Conservation (phyloP, 2,888 invertebrate genomes). For the Ernsta delagoae region DNA sequence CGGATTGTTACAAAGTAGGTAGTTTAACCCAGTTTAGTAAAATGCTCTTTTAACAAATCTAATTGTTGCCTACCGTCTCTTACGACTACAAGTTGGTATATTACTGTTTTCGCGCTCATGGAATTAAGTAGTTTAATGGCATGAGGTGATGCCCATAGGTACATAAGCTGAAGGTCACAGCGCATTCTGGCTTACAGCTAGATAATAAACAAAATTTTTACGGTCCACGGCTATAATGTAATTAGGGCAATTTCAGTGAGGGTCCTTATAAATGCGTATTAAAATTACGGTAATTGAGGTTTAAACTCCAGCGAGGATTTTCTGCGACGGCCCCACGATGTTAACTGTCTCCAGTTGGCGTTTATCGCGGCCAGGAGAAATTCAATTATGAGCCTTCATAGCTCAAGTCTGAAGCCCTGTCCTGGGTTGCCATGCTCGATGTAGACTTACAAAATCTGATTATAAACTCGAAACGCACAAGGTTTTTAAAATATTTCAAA, state of each 20-base stretch:
- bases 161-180: background rate
- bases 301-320: conserved; percentile 58
- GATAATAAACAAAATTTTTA: conserved; percentile 27
- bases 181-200: conserved; percentile 6
- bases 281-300: conserved; percentile 64
- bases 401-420: conserved; percentile 42
- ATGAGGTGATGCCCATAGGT: too few relatives aligned
- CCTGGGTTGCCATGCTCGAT: conserved; percentile 8
- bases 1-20: too few relatives aligned
- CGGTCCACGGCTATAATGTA: conserved; percentile 37
- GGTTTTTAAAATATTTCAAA: background rate
- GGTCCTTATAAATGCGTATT: conserved; percentile 55
- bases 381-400: conserved; percentile 68
- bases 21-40: too few relatives aligned
- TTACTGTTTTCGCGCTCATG: too few relatives aligned
- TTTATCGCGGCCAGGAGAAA: conserved; percentile 66
- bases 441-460: conserved; percentile 19
- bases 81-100: too few relatives aligned
- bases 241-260: conserved; percentile 47
- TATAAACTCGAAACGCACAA: conserved; percentile 6
- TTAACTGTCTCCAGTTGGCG: conserved; percentile 57
- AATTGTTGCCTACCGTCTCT: too few relatives aligned
- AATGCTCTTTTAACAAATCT: too few relatives aligned
- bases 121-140: too few relatives aligned
- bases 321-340: conserved; percentile 56